Base-by-base conservation (phyloP, 1,140 invertebrate genomes). In the Pogonomyrmex californicus region DNA sequence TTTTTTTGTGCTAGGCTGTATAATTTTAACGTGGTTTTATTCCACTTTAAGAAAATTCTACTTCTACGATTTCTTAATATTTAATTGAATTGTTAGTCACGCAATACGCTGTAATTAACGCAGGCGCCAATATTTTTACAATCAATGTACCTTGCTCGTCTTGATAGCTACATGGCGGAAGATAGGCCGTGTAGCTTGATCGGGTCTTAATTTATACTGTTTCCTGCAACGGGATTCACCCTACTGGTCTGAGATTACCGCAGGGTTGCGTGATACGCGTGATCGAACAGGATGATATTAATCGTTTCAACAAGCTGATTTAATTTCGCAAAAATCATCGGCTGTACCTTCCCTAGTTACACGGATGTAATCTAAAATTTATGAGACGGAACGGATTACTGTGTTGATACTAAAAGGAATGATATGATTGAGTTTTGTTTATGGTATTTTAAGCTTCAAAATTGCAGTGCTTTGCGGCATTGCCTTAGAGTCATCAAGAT, bases 101-200 rank as follows among this genome's bases (percentile, higher is more conserved):
- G 44, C 3, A n/a, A 47, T 44, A 51, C 30, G 12, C 12, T 30
- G 14, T 81, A 54, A 81, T 81, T 68, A 70, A 47, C 17, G 36
- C 9, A 23, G 36, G 51, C 12, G 49, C 4, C 9, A 38, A 70
- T 68, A 81, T 70, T 54, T 81, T 10, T 54, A 9, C 23, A 38
- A 79, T 79, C 77, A 66, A 66, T 77, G 62, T 51, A 56, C 36
- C 9, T 14, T 54, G 36, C 47, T 68, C n/a, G 12, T 51, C 36
- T 68, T 70, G 63, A 81, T 81, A 66, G 62, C n/a, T 49, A 23
- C 23, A 68, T 14, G 77, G 14, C 12, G n/a, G 12, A 4, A 49
- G 75, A 78, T 78, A 78, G 58, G 17, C 33, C 44, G 12, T 30
- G 62, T 41, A 81, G 65, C 63, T 81, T 54, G 77, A 81, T 68